phyloP scores from a whole-genome alignment of 2,888 invertebrate genomes.

The Cataglyphis altisquamis region DNA sequence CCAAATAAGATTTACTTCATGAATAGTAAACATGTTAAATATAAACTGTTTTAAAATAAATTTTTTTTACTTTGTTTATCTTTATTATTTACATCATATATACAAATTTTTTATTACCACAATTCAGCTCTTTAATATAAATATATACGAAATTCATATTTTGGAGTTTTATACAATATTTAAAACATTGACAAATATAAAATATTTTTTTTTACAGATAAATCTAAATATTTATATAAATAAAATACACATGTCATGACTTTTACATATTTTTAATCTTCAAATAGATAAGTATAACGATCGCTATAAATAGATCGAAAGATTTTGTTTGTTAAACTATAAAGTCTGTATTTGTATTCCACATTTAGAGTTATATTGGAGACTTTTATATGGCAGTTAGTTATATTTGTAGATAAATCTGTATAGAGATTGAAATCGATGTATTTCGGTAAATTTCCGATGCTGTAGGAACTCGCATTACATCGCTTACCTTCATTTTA shows the following conservation, averaged over 20 bases:
- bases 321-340: conserved; percentile 16
- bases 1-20: neutral
- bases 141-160: neutral
- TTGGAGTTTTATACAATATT: neutral
- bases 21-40: neutral
- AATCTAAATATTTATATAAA: conserved; percentile 6
- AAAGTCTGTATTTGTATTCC: conserved; percentile 4
- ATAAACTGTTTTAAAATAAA: neutral
- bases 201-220: neutral
- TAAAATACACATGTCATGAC: neutral
- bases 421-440: neutral
- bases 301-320: conserved; percentile 9
- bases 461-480: neutral
- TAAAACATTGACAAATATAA: neutral
- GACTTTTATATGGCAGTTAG: conserved; percentile 12
- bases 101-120: conserved; percentile 10
- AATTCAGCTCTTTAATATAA: conserved; percentile 4
- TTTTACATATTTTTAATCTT: conserved; percentile 24
- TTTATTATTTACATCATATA: conserved; percentile 34
- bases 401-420: neutral
- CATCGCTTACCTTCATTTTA: neutral
- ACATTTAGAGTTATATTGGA: conserved; percentile 12
- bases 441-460: neutral
- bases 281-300: neutral
- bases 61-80: neutral